Evolutionary conservation across 2,113 vertebrate genomes (phyloP).

Genomic region (Forbesichthys agassizii): DNA sequence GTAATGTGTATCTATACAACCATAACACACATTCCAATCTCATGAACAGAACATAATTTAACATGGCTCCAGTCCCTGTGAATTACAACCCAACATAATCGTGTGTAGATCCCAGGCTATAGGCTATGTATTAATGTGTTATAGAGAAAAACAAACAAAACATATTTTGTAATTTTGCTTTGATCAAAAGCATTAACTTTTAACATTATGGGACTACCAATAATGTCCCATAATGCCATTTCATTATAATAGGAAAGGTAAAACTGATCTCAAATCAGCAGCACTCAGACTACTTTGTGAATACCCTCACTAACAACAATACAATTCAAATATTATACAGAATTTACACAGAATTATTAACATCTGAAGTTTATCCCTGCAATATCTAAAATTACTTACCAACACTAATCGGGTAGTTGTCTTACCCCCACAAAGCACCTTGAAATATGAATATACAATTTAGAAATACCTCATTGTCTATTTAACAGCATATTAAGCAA

Average conservation of each 20-base stretch:
- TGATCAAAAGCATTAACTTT: slow-evolving; percentile 5
- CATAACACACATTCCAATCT: slow-evolving; percentile 31
- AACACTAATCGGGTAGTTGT: slow-evolving; percentile 16
- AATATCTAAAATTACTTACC: slow-evolving; percentile 22
- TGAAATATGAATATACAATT: neutral
- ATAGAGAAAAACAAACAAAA: too few relatives aligned
- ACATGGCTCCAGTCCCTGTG: neutral
- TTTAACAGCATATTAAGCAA: neutral
- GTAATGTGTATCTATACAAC: slow-evolving; percentile 26
- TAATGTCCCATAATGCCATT: slow-evolving; percentile 1
- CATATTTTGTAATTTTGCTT: neutral
- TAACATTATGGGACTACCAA: neutral
- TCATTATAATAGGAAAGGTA: slow-evolving; percentile 24
- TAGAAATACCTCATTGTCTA: slow-evolving; percentile 1
- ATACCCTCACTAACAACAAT: slow-evolving; percentile 55
- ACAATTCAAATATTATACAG: slow-evolving; percentile 72
- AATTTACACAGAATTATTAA: slow-evolving; percentile 58
- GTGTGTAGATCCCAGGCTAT: too few relatives aligned
- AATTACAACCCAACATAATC: too few relatives aligned
- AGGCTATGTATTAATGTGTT: too few relatives aligned
- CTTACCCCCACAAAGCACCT: slow-evolving; percentile 18
- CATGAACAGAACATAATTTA: slow-evolving; percentile 38
- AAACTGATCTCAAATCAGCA: slow-evolving; percentile 31
- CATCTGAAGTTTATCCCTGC: slow-evolving; percentile 3
- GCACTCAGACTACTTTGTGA: slow-evolving; percentile 22